phyloP scores from a whole-genome alignment of 2,113 vertebrate species.

The Pseudopipra pipra region DNA sequence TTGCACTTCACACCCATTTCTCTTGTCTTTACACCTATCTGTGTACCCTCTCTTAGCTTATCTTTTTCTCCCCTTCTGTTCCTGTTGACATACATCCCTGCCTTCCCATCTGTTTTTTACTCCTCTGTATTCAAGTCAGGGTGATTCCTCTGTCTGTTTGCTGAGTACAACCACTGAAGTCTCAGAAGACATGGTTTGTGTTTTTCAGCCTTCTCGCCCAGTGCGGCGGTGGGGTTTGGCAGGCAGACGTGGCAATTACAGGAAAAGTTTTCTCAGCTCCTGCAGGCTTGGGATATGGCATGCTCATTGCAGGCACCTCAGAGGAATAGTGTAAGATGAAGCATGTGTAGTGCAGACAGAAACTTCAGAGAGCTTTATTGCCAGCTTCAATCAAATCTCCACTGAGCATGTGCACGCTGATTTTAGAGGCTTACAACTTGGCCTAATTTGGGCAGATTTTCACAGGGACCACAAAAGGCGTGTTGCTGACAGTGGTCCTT shows the following conservation, averaged over 20 bases:
- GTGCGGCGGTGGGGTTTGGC: background rate
- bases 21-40: background rate
- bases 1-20: background rate
- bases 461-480: slow-evolving; percentile 19
- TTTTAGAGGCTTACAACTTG: slow-evolving; percentile 11
- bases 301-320: background rate
- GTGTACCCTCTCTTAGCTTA: background rate
- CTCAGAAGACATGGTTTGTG: background rate
- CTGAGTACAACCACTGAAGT: background rate
- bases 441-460: slow-evolving; percentile 62
- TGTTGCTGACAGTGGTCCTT: background rate
- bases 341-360: background rate
- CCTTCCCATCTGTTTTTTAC: slow-evolving; percentile 9
- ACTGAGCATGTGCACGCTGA: background rate
- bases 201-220: background rate
- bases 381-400: background rate
- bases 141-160: background rate
- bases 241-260: background rate
- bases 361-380: background rate
- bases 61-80: background rate
- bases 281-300: background rate
- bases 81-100: slow-evolving; percentile 1
- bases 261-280: background rate
- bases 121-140: slow-evolving; percentile 1
- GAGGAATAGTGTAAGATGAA: background rate